A percentile compares a stretch with the other conserved stretches of the same genome.
phyloP scores from a whole-genome alignment of 2,888 invertebrate genomes.

The Dynastes grantii region DNA sequence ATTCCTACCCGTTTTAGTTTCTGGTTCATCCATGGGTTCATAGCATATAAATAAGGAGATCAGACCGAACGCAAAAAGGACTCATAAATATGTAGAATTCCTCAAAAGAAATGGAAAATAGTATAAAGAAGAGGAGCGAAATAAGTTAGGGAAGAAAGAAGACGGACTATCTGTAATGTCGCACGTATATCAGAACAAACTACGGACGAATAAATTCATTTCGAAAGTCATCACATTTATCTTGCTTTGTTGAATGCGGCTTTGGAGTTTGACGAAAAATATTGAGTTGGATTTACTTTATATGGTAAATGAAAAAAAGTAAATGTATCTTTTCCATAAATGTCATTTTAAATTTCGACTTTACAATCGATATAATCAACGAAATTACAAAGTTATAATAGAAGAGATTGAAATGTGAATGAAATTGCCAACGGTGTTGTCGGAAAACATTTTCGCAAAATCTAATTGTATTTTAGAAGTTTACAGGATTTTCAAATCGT shows the following conservation, averaged over 20 bases:
- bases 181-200: constrained; percentile 37
- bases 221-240: constrained; percentile 45
- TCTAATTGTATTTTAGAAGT: no score
- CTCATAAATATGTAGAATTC: constrained; percentile 63
- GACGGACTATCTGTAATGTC: constrained; percentile 35
- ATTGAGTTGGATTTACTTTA: constrained; percentile 16
- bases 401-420: not conserved
- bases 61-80: constrained; percentile 56
- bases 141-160: constrained; percentile 31
- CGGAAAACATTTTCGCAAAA: no score
- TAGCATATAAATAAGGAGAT: constrained; percentile 60
- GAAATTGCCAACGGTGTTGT: not conserved
- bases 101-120: constrained; percentile 50
- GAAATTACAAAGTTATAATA: not conserved
- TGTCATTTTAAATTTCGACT: constrained; percentile 3
- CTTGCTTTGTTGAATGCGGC: constrained; percentile 34
- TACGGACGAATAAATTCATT: constrained; percentile 44
- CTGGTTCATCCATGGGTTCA: constrained; percentile 51
- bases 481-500: no score
- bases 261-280: constrained; percentile 30
- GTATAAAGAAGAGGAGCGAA: constrained; percentile 15
- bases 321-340: not conserved
- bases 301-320: constrained; percentile 26
- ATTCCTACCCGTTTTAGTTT: constrained; percentile 50
- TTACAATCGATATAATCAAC: constrained; percentile 1